Percentiles rank a stretch among this genome's conserved stretches.
These are phyloP conservation scores for Pseudanteris insignis DNA, from an alignment of 2,888 invertebrate genomes.

Conservation along the genomic window DNA sequence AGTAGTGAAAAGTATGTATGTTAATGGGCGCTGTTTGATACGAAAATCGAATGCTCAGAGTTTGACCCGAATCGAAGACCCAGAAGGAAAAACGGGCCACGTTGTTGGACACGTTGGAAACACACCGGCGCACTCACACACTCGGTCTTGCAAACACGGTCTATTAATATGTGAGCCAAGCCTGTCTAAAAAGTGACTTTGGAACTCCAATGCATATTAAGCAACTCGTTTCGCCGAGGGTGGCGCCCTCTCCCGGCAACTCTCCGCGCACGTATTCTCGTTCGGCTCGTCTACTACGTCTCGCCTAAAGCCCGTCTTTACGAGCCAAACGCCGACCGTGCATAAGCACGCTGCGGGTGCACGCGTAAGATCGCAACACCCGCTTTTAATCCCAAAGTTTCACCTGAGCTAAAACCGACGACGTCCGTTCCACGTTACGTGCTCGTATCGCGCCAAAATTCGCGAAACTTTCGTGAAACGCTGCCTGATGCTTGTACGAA, in stretches of 20 bases:
- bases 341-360: constrained; percentile 39
- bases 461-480: constrained; percentile 23
- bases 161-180: constrained; percentile 56
- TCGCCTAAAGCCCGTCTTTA: constrained; percentile 56
- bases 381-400: constrained; percentile 48
- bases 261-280: constrained; percentile 44
- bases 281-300: constrained; percentile 26
- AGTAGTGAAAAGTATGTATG: not conserved
- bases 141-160: constrained; percentile 32
- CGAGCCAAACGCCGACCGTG: constrained; percentile 47
- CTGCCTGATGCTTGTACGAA: constrained; percentile 13
- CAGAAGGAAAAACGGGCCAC: constrained; percentile 17
- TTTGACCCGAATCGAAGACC: constrained; percentile 7
- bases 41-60: constrained; percentile 1
- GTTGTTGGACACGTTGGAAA: constrained; percentile 6
- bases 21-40: too few species aligned
- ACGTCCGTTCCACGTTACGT: constrained; percentile 19
- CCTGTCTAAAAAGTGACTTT: constrained; percentile 63
- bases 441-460: constrained; percentile 30
- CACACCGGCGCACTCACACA: constrained; percentile 8
- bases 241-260: constrained; percentile 36
- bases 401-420: constrained; percentile 38
- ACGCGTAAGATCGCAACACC: constrained; percentile 41
- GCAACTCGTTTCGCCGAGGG: constrained; percentile 52
- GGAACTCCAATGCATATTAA: constrained; percentile 66